Percentiles rank a stretch among this genome's conserved stretches.
Evolutionary conservation across 1,140 invertebrate species (phyloP).

Genomic region (Zaprionus ghesquierei): DNA sequence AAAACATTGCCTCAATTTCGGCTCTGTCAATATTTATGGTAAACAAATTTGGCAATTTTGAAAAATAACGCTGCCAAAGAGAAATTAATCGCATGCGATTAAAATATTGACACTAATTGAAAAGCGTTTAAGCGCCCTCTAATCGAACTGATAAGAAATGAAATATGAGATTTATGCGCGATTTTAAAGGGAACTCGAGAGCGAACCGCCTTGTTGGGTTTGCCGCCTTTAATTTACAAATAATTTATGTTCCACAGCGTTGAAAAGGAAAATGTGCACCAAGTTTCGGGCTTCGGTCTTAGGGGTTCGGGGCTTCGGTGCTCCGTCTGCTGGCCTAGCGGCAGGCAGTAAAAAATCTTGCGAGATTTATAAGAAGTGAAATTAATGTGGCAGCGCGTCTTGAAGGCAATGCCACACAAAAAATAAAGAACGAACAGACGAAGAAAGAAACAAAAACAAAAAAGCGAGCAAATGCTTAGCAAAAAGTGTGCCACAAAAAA

Average conservation of each 20-base stretch:
- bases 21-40: conserved; percentile 45
- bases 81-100: conserved; percentile 66
- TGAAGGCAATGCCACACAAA: conserved; percentile 15
- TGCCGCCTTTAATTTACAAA: conserved; percentile 42
- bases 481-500: conserved; percentile 42
- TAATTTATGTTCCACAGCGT: conserved; percentile 43
- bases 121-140: conserved; percentile 23
- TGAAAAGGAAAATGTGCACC: conserved; percentile 20
- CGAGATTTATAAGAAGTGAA: conserved; percentile 76
- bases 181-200: conserved; percentile 40
- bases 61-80: conserved; percentile 34
- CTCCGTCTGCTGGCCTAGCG: background rate
- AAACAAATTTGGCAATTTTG: conserved; percentile 35
- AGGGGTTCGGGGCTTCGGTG: no score
- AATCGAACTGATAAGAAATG: conserved; percentile 51
- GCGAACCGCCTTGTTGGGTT: background rate
- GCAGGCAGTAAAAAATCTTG: conserved; percentile 34
- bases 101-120: conserved; percentile 72
- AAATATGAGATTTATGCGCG: conserved; percentile 36
- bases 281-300: conserved; percentile 8
- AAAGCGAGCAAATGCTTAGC: conserved; percentile 8
- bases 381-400: conserved; percentile 71
- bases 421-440: conserved; percentile 10
- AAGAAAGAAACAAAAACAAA: conserved; percentile 22
- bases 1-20: conserved; percentile 34